Evolutionary conservation across 2,888 invertebrate species (phyloP), one percentile per base, ranked within the genome.

Genomic region (Mythimna pallens): DNA sequence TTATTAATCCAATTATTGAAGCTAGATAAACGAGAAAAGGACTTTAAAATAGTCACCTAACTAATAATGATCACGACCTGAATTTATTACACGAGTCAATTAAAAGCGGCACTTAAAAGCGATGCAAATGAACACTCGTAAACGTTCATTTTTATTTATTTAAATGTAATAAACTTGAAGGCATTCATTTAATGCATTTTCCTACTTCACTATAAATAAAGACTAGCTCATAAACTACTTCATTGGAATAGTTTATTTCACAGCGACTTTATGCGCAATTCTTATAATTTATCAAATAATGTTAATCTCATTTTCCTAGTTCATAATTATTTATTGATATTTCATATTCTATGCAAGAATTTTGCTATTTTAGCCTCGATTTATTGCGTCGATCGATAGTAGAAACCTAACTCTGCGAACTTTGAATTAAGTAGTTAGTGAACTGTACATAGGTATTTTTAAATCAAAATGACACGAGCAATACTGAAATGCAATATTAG

Each of bases 71-170:
- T 25, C 55, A 63, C 7, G 20, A 1, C 17, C 65, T 79, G n/a
- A 69, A 58, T 30, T 66, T 55, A 67, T 68, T 84, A 82, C 77
- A 84, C 81, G 73, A 78, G 77, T 83, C 81, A 80, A 88, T 88
- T 87, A 84, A 85, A 85, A 57, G 59, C 74, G 76, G 77, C 70
- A 66, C 67, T 83, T 81, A 72, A 81, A 79, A 87, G 78, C 59
- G 75, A 88, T 88, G 84, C 87, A 87, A 88, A 87, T 88, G 73
- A 70, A 82, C 70, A 76, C 78, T 84, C 85, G 81, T 85, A 85
- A 88, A 86, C 67, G 57, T 66, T 72, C 77, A 68, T 84, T 78
- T 83, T 76, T 79, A 65, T 75, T 75, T 70, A 75, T 83, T 83
- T 81, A 80, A 84, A 85, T 81, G 81, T 83, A 84, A 76, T 81